Evolutionary conservation across 2,888 invertebrate genomes (phyloP).

Genomic region (Pristionchus japonicus): DNA sequence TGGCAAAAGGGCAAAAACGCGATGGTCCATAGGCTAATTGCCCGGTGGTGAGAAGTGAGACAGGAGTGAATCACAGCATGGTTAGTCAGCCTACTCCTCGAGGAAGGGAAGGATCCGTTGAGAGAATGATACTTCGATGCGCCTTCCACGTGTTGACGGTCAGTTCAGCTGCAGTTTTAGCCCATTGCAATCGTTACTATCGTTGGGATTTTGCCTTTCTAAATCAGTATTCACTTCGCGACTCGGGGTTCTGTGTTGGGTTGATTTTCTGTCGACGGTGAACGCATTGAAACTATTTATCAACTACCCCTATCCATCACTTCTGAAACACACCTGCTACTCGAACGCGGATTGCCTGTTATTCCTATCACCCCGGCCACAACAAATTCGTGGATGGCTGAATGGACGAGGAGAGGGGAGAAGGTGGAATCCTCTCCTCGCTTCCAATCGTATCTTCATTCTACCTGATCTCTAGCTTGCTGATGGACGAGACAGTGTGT

Average conservation of each 20-base stretch:
- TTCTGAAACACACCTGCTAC: neutral
- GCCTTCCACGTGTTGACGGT: neutral
- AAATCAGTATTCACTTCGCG: no score
- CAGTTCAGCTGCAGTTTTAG: no score
- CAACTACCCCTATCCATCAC: neutral
- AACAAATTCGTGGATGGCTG: constrained; percentile 1
- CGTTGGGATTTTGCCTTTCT: no score
- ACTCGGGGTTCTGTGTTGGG: no score
- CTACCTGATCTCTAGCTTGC: neutral
- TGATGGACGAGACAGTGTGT: neutral
- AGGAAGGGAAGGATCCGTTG: neutral
- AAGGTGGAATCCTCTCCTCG: neutral
- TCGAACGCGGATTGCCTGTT: neutral
- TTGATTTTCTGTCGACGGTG: no score
- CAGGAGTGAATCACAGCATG: neutral
- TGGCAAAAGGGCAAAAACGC: neutral
- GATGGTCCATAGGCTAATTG: neutral
- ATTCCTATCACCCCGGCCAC: neutral
- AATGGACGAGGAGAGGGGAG: neutral
- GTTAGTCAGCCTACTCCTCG: neutral
- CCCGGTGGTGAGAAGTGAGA: neutral
- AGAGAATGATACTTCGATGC: neutral
- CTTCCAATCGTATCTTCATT: neutral
- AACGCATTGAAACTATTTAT: neutral
- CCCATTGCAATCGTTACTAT: no score